Evolutionary conservation across 2,113 vertebrate species (phyloP), one percentile per base, ranked within the genome.

Genomic region (Ictidomys tridecemlineatus): DNA sequence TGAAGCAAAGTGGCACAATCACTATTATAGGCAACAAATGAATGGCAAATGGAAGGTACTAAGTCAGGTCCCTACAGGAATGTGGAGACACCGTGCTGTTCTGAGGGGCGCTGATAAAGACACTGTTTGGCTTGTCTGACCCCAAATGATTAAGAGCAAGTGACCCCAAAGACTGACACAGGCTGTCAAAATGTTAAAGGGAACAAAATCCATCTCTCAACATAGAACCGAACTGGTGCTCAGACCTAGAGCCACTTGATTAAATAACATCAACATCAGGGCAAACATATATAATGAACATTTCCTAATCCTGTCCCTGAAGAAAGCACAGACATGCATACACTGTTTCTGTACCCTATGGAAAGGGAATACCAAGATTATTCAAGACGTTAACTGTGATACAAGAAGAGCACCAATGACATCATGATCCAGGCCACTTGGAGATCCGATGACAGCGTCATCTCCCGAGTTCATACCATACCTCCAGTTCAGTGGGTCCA

Each of bases 31-130:
- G 13, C 30, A 65, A 4, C 18, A 34, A 56, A 83, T 1, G 32
- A 48, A 20, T 85, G 58, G 30, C 8, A 42, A 32, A 18, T 1
- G 13, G 17, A 53, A 4, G 2, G 17, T 30, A 30, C 18, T 18
- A 8, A 18, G 12, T 34, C 4, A 8, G 14, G 8, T 5, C 14
- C 69, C 32, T 63, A 7, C 18, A 10, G 34, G 34, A n/a, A 17
- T 37, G 39, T 1, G 7, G 13, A 72, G n/a, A 69, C 0, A 7
- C 7, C 0, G 3, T 3, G 58, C 45, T 2, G 1, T 24, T 28
- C 16, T 28, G 4, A 10, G 12, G 32, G 24, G 39, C 0, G 6
- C 51, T 22, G 28, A 1, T n/a, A 32, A 32, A 11, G 37, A 37
- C 37, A 12, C 12, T 51, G 65, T 4, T 17, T 30, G 6, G 16